Evolutionary conservation across 2,888 invertebrate species (phyloP).

Genomic region (Geophilus truncorum): DNA sequence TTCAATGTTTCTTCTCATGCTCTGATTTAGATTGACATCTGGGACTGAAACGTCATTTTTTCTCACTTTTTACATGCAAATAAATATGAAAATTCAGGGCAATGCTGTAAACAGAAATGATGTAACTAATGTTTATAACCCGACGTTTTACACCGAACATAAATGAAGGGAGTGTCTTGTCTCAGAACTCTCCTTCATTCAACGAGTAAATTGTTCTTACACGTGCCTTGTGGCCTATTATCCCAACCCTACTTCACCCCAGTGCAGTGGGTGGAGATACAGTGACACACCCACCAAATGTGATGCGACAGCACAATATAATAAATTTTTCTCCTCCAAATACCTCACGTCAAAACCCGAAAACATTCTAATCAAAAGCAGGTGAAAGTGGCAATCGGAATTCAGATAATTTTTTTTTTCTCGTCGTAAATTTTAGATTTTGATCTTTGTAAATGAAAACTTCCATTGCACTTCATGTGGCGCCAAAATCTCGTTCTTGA

Average conservation of each 20-base stretch:
- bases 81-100: too few species aligned
- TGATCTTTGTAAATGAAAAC: background rate
- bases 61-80: too few species aligned
- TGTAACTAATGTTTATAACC: too few species aligned
- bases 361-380: background rate
- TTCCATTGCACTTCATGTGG: background rate
- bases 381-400: background rate
- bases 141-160: background rate
- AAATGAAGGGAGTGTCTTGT: background rate
- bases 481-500: background rate
- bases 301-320: background rate
- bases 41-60: too few species aligned
- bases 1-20: too few species aligned
- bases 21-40: too few species aligned
- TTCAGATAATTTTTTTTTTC: background rate
- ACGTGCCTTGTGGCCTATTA: constrained; percentile 8
- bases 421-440: too few species aligned
- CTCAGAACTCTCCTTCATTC: background rate
- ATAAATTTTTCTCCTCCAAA: background rate
- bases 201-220: background rate
- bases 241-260: background rate
- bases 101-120: too few species aligned
- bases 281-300: background rate
- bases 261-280: background rate
- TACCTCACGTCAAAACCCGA: background rate